Evolutionary conservation across 2,797 vertebrate genomes (phyloP).

Genomic region (Lagorchestes hirsutus): DNA sequence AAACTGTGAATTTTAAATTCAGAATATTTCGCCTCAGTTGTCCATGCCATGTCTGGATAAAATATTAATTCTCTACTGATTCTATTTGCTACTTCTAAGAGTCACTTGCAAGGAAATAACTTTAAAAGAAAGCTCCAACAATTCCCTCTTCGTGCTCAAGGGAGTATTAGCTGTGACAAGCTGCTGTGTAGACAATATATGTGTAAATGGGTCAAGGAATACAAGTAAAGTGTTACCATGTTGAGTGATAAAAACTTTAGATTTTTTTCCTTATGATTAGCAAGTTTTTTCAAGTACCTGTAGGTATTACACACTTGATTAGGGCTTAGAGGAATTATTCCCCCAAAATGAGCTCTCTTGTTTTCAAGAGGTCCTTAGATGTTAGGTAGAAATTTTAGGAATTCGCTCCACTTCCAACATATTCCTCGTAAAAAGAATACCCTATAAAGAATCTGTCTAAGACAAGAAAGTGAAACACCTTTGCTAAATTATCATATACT

Average conservation of each 20-base stretch:
- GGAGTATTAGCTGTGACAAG: not conserved
- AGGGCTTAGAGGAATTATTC: constrained; percentile 14
- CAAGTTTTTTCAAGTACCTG: not conserved
- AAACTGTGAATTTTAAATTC: constrained; percentile 52
- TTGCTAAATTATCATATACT: not conserved
- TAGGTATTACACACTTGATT: not conserved
- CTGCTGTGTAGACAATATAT: not conserved
- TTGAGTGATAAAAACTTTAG: not conserved
- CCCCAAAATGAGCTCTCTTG: not conserved
- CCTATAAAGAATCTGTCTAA: not conserved
- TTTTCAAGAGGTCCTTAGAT: not conserved
- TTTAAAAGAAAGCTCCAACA: constrained; percentile 10
- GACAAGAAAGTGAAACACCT: not conserved
- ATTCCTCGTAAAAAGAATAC: not conserved
- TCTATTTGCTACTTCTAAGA: constrained; percentile 40
- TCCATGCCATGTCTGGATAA: not conserved
- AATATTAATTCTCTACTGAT: constrained; percentile 29
- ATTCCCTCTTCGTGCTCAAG: not conserved
- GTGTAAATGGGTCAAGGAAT: not conserved
- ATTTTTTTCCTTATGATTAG: not conserved
- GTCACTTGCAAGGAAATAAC: not conserved
- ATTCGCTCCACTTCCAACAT: not conserved
- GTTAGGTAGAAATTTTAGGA: not conserved
- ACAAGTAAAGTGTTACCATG: constrained; percentile 7
- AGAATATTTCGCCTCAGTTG: not conserved